These are phyloP conservation scores for Nephila pilipes DNA, from an alignment of 1,140 invertebrate genomes.

Conservation along the genomic window DNA sequence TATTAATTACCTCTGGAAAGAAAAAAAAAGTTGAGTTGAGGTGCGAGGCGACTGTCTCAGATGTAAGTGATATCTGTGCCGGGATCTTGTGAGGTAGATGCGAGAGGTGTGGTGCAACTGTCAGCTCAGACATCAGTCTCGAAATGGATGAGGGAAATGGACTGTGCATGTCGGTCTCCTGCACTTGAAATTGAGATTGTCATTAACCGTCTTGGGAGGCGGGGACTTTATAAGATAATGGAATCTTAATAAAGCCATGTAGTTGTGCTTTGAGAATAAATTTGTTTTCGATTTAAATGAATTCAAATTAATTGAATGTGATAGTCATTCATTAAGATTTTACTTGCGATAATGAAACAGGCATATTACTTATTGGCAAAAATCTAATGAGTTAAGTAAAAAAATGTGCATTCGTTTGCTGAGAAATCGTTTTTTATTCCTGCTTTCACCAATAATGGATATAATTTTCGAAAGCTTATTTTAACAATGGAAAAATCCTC, in stretches of 20 bases:
- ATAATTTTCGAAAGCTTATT: too few species aligned
- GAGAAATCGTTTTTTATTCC: too few species aligned
- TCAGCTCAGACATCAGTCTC: background rate
- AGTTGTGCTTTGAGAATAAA: background rate
- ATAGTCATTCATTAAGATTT: too few species aligned
- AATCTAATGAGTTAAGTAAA: too few species aligned
- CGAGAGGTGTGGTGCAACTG: slow-evolving; percentile 13
- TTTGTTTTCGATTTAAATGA: too few species aligned
- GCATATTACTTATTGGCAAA: too few species aligned
- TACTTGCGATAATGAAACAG: too few species aligned
- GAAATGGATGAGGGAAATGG: background rate
- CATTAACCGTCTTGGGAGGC: background rate
- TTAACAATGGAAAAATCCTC: too few species aligned
- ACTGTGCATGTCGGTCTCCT: background rate
- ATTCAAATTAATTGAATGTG: too few species aligned
- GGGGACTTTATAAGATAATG: background rate
- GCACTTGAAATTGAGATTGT: background rate
- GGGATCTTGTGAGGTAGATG: slow-evolving; percentile 1
- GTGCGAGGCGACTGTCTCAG: background rate
- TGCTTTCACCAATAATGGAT: too few species aligned
- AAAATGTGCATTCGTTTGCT: too few species aligned
- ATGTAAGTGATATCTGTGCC: slow-evolving; percentile 26
- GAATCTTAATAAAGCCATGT: background rate
- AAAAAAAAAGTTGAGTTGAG: slow-evolving; percentile 8
- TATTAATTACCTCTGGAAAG: slow-evolving; percentile 3